phyloP scores from a whole-genome alignment of 2,888 invertebrate genomes.

The Thymelicus acteon region DNA sequence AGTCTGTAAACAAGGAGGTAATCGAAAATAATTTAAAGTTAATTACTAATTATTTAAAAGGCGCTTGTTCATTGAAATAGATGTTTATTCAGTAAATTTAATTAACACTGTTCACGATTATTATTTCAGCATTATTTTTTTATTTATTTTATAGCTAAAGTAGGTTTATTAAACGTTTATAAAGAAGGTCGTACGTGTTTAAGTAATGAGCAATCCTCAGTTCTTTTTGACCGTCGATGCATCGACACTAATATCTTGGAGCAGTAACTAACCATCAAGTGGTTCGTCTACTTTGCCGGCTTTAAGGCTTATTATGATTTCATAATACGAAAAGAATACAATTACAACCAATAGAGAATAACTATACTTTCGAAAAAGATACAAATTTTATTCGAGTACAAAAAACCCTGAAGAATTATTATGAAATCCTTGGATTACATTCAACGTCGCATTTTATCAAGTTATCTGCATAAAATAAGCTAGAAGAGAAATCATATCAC shows the following conservation, averaged over 20 bases:
- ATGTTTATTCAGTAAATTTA: constrained; percentile 14
- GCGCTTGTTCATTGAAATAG: constrained; percentile 9
- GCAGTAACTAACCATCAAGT: too few relatives aligned
- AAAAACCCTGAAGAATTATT: not conserved
- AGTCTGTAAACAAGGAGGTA: not conserved
- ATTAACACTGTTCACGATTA: constrained; percentile 13
- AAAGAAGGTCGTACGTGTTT: too few relatives aligned
- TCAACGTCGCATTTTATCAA: not conserved
- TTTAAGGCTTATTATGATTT: too few relatives aligned
- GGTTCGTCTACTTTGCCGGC: too few relatives aligned
- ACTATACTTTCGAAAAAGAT: not conserved
- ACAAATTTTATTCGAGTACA: not conserved
- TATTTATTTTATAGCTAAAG: too few relatives aligned
- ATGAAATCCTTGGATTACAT: not conserved
- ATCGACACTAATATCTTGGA: too few relatives aligned
- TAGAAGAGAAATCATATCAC: not conserved
- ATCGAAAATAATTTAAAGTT: constrained; percentile 18
- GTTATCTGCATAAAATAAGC: constrained; percentile 9
- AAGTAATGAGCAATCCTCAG: too few relatives aligned
- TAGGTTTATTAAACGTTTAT: too few relatives aligned
- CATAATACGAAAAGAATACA: too few relatives aligned
- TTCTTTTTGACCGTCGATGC: too few relatives aligned
- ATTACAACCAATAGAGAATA: too few relatives aligned
- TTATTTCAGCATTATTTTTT: too few relatives aligned
- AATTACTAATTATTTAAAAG: constrained; percentile 22